phyloP scores from a whole-genome alignment of 2,797 vertebrate species.

The Chelon labrosus region DNA sequence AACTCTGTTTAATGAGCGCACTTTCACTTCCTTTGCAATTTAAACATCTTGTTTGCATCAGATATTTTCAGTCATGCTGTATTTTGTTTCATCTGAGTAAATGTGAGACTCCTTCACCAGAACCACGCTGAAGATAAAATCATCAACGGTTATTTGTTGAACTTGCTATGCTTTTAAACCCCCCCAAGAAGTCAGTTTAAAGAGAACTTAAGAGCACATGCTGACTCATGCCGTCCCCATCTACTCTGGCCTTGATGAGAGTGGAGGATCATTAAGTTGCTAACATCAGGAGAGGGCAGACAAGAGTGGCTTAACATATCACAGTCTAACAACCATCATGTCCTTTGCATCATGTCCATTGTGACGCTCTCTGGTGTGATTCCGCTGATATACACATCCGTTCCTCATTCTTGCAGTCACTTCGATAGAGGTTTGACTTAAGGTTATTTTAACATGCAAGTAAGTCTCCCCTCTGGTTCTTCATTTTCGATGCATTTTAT shows the following conservation, averaged over 20 bases:
- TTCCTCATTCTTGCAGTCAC: not conserved
- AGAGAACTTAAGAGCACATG: slow-evolving; percentile 46
- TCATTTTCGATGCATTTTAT: not conserved
- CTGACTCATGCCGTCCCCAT: slow-evolving; percentile 68
- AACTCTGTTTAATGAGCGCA: slow-evolving; percentile 53
- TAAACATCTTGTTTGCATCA: slow-evolving; percentile 44
- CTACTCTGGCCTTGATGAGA: slow-evolving; percentile 72
- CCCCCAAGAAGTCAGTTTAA: slow-evolving; percentile 34
- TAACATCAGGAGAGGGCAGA: slow-evolving; percentile 75
- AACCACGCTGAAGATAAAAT: slow-evolving; percentile 27
- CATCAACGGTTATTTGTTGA: slow-evolving; percentile 27
- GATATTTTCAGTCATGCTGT: slow-evolving; percentile 39
- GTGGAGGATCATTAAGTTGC: slow-evolving; percentile 80
- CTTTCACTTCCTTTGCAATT: slow-evolving; percentile 41
- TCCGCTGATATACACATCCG: not conserved
- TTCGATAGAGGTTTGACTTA: not conserved
- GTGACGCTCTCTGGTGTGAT: slow-evolving; percentile 56
- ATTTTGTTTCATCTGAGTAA: slow-evolving; percentile 30
- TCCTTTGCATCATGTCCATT: slow-evolving; percentile 49
- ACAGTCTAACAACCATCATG: slow-evolving; percentile 62
- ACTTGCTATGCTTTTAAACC: slow-evolving; percentile 18
- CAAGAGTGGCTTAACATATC: slow-evolving; percentile 66
- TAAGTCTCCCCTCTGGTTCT: not conserved
- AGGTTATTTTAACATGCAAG: not conserved
- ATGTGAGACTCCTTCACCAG: slow-evolving; percentile 7